Percentiles rank a stretch among this genome's conserved stretches.
Conservation (phyloP, 2,888 invertebrate genomes). For the Vesta saturnalis region DNA sequence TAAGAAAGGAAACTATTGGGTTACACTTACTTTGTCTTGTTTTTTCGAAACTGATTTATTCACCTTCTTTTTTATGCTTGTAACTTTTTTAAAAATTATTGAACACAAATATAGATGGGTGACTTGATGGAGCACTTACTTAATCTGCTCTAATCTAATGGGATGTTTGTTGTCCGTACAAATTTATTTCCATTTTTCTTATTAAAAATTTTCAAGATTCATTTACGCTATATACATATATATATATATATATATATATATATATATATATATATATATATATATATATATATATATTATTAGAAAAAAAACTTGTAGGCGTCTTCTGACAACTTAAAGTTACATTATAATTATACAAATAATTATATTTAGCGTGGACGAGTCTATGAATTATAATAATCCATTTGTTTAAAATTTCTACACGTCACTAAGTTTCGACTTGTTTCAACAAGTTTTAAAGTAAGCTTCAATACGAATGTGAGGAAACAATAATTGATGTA, state of each 20-base stretch:
- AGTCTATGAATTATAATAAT: constrained; percentile 29
- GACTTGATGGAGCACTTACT: constrained; percentile 44
- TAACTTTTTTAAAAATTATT: constrained; percentile 17
- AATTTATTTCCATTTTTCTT: constrained; percentile 23
- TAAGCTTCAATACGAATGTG: constrained; percentile 12
- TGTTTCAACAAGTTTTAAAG: not conserved
- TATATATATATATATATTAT: too few species aligned
- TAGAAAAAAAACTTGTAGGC: constrained; percentile 22
- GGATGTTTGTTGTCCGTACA: constrained; percentile 28
- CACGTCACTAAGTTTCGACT: not conserved
- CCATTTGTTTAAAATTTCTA: constrained; percentile 1
- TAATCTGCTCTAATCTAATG: constrained; percentile 43
- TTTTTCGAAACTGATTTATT: not conserved
- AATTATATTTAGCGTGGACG: constrained; percentile 31
- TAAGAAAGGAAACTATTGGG: constrained; percentile 23
- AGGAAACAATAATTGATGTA: constrained; percentile 7
- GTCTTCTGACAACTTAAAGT: constrained; percentile 27
- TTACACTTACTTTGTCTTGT: constrained; percentile 11
- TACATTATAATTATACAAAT: constrained; percentile 38
- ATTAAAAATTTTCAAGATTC: constrained; percentile 20
- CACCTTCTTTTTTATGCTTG: not conserved
- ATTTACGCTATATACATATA: constrained; percentile 17
- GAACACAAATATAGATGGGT: constrained; percentile 36
- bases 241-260: too few species aligned
- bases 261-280: too few species aligned